Conservation (phyloP, 2,113 vertebrate genomes). For the Strix uralensis region DNA sequence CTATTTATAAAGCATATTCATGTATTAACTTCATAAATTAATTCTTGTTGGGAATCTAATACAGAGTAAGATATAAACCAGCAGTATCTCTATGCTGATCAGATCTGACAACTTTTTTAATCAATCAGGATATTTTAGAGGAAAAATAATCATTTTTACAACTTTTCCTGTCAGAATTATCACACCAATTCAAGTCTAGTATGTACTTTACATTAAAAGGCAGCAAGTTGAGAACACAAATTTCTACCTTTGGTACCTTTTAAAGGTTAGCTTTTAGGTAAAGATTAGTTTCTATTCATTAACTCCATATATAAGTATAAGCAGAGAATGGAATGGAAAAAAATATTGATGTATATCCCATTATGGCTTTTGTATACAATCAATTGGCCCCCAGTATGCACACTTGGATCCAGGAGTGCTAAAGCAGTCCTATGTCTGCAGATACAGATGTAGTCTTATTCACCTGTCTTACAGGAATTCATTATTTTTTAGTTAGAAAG, state of each 20-base stretch:
- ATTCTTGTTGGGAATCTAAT: background rate
- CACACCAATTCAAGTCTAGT: background rate
- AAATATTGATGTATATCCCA: background rate
- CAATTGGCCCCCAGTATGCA: background rate
- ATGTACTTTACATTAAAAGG: background rate
- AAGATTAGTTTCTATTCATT: background rate
- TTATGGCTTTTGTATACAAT: background rate
- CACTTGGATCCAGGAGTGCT: background rate
- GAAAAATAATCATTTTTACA: background rate
- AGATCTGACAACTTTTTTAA: background rate
- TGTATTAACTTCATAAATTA: background rate
- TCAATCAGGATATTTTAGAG: background rate
- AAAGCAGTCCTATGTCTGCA: background rate
- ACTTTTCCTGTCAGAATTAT: background rate
- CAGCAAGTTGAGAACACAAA: background rate
- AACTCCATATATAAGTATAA: background rate
- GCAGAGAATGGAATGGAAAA: background rate
- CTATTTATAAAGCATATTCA: background rate
- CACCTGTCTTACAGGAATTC: accelerated
- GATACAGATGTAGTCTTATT: background rate
- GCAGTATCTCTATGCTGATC: background rate
- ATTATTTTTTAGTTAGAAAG: background rate
- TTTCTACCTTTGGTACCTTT: background rate
- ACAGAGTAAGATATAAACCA: background rate
- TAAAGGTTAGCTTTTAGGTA: background rate